Evolutionary conservation across 2,888 invertebrate species (phyloP), one percentile per base, ranked within the genome.

Genomic region (Netelia fuscicornis): DNA sequence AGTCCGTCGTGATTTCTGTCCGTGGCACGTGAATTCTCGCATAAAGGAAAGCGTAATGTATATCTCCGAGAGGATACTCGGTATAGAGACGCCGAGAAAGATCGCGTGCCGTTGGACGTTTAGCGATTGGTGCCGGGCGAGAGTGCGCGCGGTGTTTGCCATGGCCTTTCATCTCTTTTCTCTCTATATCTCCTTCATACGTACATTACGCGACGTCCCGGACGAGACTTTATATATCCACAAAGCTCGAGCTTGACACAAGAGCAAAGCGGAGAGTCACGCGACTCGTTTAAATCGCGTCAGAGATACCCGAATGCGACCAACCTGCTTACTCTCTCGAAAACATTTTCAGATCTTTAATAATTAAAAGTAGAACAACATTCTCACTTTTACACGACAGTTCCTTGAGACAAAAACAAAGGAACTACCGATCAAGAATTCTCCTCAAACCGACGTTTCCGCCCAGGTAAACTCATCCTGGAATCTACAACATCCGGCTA

Each of bases 21-120:
- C 20, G 72, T 67, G 71, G 64, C 84, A 67, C 67, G 44, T 42
- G 60, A 77, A 81, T 84, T 84, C 81, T 72, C 72, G 44, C 67
- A 52, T 30, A 52, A 60, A 71, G 58, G 60, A 60, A 44, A 5
- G 10, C 30, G 20, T 37, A 52, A 76, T 44, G 52, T 71, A 25
- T 68, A 25, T 68, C 52, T 52, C 52, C 52, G 70, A 62, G 70
- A 80, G 60, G 68, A 56, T 65, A 80, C 65, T 79, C 72, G 77
- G 8, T 76, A 77, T 71, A 77, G 60, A 58, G 76, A 60, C 81
- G 68, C 48, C n/a, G 48, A n/a, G 68, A 83, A 65, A 83, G 84
- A 86, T 88, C 88, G 88, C 88, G 86, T 88, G 86, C 74, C 83
- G 77, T 62, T 56, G 84, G 76, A 86, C 56, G 86, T 82, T 86